Evolutionary conservation across 53 echinoderm and acorn worm species (phyloP), one percentile per base, ranked within the genome.

Genomic region (Crossaster papposus): DNA sequence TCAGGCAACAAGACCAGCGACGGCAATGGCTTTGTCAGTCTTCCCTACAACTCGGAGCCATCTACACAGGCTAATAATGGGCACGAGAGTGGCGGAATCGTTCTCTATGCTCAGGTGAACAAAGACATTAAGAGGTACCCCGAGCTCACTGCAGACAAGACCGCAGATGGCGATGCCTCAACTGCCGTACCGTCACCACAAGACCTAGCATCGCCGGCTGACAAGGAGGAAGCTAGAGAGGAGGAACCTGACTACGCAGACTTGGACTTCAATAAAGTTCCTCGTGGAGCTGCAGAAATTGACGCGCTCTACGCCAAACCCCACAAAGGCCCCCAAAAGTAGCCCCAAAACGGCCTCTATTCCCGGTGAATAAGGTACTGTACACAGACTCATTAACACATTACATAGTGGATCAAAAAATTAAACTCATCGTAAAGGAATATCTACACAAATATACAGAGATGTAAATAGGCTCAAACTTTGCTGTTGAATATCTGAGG

Each of bases 261-360:
- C 62, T 62, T 62, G 62, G 62, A 62, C 0, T 23, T 62, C 3
- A 23, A 23, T 62, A 14, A 1, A 20, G 0, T 1, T 62, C 23
- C 62, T 23, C 17, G 12, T 14, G 62, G 62, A 31, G 72, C 29
- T 3, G 72, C 29, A 0, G 72, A 30, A 28, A 28, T 31, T 30
- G 32, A 71, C 72, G 72, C 72, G 3, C 9, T 71, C 72, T 71
- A 71, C 72, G 29, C 72, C 72, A 71, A 71, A 31, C 30, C 32
- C 13, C 29, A 71, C 72, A 71, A 31, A 8, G 30, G 72, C 13
- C 24, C 23, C 13, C 9, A 28, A 9, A 71, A 31, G 72, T n/a
- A 71, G 23, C 72, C n/a, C n/a, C 72, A 30, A 71, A 30, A 71
- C 44, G 5, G 2, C 30, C 29, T 14, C 72, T 30, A 13, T 14